Evolutionary conservation across 2,113 vertebrate species (phyloP).

Genomic region (Nipponia nippon): DNA sequence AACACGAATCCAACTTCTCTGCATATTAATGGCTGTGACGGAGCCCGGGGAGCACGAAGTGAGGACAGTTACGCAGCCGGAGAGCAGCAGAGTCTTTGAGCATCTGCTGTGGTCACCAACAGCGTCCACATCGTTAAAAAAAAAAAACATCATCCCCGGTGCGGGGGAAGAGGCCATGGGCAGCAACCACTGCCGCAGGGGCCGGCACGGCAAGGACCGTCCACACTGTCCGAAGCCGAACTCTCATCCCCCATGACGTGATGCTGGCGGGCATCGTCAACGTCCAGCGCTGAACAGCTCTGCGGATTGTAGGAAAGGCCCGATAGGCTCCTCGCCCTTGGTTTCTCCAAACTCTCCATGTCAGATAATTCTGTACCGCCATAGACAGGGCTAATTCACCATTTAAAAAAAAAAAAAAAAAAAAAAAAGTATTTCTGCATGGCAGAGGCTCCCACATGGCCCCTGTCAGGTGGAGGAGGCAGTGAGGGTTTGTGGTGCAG

Average conservation of each 20-base stretch:
- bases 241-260: background rate
- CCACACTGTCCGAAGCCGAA: background rate
- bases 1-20: background rate
- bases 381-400: background rate
- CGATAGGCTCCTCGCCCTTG: fast-evolving
- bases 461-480: background rate
- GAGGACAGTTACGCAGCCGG: background rate
- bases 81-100: background rate
- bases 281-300: background rate
- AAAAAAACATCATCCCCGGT: background rate
- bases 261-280: background rate
- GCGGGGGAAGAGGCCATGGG: background rate
- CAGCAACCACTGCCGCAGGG: background rate
- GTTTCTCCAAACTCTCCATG: background rate
- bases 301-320: background rate
- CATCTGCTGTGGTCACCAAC: background rate
- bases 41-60: fast-evolving
- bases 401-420: background rate
- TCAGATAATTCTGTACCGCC: background rate
- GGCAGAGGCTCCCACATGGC: background rate
- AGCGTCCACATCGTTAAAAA: fast-evolving
- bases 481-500: background rate
- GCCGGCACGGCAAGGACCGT: background rate
- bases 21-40: background rate
- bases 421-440: background rate